Conservation (phyloP, 1,140 invertebrate genomes). For the Drosophila littoralis region DNA sequence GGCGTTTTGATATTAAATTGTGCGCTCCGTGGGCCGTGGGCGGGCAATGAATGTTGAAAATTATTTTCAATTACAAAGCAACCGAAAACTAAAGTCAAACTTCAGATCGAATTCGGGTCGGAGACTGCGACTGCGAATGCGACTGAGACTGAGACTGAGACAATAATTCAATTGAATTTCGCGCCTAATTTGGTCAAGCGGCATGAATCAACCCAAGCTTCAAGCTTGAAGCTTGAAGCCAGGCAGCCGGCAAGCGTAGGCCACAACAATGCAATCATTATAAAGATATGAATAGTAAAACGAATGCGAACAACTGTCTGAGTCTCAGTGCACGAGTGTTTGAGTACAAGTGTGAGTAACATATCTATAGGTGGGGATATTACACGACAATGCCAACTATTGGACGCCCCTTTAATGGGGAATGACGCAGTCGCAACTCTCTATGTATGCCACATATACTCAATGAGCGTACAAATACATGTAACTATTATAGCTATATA, state of each 20-base stretch:
- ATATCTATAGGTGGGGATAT: constrained; percentile 6
- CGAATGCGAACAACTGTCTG: not conserved
- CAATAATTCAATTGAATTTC: constrained; percentile 74
- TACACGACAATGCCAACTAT: constrained; percentile 23
- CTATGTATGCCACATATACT: constrained; percentile 22
- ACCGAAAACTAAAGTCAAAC: constrained; percentile 16
- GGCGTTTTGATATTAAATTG: constrained; percentile 21
- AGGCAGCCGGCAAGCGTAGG: constrained; percentile 50
- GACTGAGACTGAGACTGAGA: constrained; percentile 12
- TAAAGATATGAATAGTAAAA: constrained; percentile 29
- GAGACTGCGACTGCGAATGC: constrained; percentile 3
- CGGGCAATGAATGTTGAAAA: constrained; percentile 51
- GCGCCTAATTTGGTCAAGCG: constrained; percentile 70
- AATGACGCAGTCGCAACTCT: constrained; percentile 55
- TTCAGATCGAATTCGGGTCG: not conserved
- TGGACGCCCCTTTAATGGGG: constrained; percentile 13
- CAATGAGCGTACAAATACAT: constrained; percentile 18
- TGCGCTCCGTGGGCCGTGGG: constrained; percentile 45
- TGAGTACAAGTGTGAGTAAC: not conserved
- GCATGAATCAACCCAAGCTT: constrained; percentile 51
- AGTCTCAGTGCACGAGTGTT: not conserved
- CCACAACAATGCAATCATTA: constrained; percentile 52
- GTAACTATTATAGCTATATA: not conserved
- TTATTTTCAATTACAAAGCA: constrained; percentile 62
- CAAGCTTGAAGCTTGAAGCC: not conserved